phyloP scores from a whole-genome alignment of 1,140 invertebrate genomes.

The Drosophila baimaii region DNA sequence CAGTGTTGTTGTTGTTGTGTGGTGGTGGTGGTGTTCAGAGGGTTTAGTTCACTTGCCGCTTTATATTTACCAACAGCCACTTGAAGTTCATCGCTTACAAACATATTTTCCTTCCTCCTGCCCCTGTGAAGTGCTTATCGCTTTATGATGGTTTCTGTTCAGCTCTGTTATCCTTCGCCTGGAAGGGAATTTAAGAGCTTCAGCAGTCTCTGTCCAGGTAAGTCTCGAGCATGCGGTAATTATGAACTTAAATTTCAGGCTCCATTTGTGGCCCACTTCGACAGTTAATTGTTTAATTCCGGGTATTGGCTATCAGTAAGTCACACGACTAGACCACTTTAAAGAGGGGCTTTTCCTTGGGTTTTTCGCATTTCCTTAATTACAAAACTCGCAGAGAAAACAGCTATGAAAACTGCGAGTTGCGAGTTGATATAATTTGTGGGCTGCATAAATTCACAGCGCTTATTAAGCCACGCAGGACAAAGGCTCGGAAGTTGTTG shows the following conservation, averaged over 20 bases:
- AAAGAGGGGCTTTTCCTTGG: background rate
- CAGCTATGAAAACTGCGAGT: conserved; percentile 8
- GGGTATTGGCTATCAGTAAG: conserved; percentile 5
- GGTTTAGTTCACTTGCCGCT: conserved; percentile 50
- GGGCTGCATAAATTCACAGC: conserved; percentile 71
- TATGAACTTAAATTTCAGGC: conserved; percentile 25
- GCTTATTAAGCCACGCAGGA: conserved; percentile 65
- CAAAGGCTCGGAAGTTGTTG: conserved; percentile 48
- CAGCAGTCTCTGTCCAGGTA: conserved; percentile 14
- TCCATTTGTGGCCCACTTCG: background rate
- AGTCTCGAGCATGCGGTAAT: conserved; percentile 16
- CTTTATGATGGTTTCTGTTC: conserved; percentile 47
- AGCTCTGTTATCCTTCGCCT: conserved; percentile 25
- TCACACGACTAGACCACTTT: background rate
- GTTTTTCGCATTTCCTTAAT: conserved; percentile 39
- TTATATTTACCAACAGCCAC: conserved; percentile 71
- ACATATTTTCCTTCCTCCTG: conserved; percentile 61
- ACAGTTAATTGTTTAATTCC: conserved; percentile 26
- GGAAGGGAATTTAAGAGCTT: conserved; percentile 20
- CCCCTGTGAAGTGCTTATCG: conserved; percentile 61
- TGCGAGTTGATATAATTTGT: conserved; percentile 36
- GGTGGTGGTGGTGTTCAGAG: conserved; percentile 19
- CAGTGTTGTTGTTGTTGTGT: too few relatives aligned
- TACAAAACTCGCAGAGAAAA: conserved; percentile 15
- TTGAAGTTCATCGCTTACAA: conserved; percentile 61